A percentile compares a stretch with the other conserved stretches of the same genome.
Evolutionary conservation across 2,888 invertebrate species (phyloP).

Genomic region (Gasteruption jaculator): DNA sequence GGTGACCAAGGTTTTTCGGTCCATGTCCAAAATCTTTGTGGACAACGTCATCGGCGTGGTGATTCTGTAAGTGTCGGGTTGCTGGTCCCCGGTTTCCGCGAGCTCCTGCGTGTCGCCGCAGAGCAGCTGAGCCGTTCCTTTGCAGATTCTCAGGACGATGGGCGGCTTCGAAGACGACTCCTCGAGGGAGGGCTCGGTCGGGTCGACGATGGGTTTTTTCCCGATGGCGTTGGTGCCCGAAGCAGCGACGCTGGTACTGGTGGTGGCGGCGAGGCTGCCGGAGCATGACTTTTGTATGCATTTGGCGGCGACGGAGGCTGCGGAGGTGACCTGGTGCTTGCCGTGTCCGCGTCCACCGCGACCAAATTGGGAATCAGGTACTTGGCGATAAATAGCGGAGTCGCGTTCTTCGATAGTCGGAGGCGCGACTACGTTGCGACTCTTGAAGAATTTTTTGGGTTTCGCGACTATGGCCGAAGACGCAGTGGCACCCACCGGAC

Average conservation of each 20-base stretch:
- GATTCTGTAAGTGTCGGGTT: slow-evolving; percentile 42
- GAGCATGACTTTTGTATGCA: too few species aligned
- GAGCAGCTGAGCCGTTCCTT: slow-evolving; percentile 61
- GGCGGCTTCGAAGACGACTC: slow-evolving; percentile 67
- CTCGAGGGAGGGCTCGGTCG: slow-evolving; percentile 30
- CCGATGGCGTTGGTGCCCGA: slow-evolving; percentile 50
- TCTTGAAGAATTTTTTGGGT: slow-evolving; percentile 88
- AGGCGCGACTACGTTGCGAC: slow-evolving; percentile 71
- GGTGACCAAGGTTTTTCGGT: slow-evolving; percentile 30
- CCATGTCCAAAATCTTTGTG: slow-evolving; percentile 32
- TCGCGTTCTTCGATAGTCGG: slow-evolving; percentile 35
- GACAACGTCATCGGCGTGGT: slow-evolving; percentile 37
- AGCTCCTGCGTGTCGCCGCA: slow-evolving; percentile 44
- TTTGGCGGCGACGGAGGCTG: slow-evolving; percentile 26
- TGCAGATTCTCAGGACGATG: slow-evolving; percentile 83
- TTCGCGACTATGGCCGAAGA: slow-evolving; percentile 60
- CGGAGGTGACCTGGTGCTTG: slow-evolving; percentile 40
- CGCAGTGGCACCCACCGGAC: slow-evolving; percentile 56
- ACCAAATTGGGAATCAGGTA: slow-evolving; percentile 45
- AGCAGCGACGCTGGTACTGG: slow-evolving; percentile 29
- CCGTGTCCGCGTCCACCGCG: slow-evolving; percentile 24
- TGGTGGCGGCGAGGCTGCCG: slow-evolving; percentile 35
- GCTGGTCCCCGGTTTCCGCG: slow-evolving; percentile 26
- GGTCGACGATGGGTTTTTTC: slow-evolving; percentile 30
- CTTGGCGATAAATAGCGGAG: slow-evolving; percentile 42